phyloP scores from a whole-genome alignment of 1,140 invertebrate genomes.

The Anoplolepis gracilipes region DNA sequence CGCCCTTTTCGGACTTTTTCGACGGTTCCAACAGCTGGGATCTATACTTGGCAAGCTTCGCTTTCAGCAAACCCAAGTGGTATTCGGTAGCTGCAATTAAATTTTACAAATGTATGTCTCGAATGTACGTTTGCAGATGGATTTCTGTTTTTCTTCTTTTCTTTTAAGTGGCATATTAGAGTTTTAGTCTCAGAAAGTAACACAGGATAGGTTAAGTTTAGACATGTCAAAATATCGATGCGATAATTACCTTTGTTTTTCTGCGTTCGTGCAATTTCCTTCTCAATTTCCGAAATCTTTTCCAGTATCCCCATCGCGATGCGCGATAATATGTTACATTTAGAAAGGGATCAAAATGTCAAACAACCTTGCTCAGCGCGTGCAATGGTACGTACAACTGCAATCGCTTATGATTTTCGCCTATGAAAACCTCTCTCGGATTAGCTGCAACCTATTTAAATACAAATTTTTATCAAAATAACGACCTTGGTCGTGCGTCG shows the following conservation, averaged over 20 bases:
- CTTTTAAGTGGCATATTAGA: neutral
- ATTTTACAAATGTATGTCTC: conserved; percentile 18
- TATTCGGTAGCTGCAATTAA: conserved; percentile 97
- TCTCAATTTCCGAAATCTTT: conserved; percentile 99
- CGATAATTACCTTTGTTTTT: conserved; percentile 97
- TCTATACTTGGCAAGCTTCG: conserved; percentile 99
- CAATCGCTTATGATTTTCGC: too few relatives aligned
- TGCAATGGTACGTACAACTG: neutral
- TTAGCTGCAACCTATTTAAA: too few relatives aligned
- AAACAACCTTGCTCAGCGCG: neutral
- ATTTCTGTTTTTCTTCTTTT: neutral
- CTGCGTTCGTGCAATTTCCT: conserved; percentile 98
- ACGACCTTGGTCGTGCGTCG: too few relatives aligned
- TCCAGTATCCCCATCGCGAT: conserved; percentile 97
- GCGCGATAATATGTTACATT: conserved; percentile 45
- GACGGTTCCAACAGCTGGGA: conserved; percentile 97
- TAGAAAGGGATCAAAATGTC: conserved; percentile 13
- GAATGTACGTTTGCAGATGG: neutral
- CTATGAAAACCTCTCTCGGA: too few relatives aligned
- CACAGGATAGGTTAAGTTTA: conserved; percentile 3
- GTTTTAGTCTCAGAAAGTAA: neutral
- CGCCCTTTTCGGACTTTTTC: conserved; percentile 98
- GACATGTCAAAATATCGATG: conserved; percentile 30
- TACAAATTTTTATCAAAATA: too few relatives aligned
- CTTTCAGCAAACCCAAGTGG: conserved; percentile 98